These are phyloP conservation scores for Orthosia cruda DNA, from an alignment of 2,888 invertebrate species.

Conservation along the genomic window DNA sequence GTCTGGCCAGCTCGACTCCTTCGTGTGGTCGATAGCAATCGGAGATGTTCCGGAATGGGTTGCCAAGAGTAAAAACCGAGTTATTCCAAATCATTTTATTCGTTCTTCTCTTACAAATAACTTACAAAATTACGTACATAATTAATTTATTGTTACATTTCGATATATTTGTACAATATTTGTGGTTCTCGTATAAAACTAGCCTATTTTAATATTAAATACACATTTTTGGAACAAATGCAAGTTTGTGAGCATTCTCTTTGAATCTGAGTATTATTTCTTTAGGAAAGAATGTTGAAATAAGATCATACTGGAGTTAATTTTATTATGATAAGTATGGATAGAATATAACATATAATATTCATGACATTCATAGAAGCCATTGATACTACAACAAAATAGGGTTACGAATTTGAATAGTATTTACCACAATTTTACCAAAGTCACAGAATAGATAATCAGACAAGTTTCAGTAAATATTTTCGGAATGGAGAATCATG, in stretches of 20 bases:
- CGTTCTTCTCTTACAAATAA: constrained; percentile 84
- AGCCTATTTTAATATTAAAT: constrained; percentile 49
- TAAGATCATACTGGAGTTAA: constrained; percentile 18
- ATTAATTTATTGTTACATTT: constrained; percentile 73
- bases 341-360: background rate
- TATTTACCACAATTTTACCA: background rate
- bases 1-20: background rate
- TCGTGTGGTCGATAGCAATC: constrained; percentile 30
- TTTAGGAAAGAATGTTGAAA: constrained; percentile 25
- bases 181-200: constrained; percentile 65
- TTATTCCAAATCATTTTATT: constrained; percentile 86
- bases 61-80: constrained; percentile 34
- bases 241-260: constrained; percentile 49
- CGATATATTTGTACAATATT: constrained; percentile 69
- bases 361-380: constrained; percentile 26
- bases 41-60: background rate
- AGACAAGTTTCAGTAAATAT: background rate
- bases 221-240: constrained; percentile 63
- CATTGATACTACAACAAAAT: constrained; percentile 3
- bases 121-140: constrained; percentile 83
- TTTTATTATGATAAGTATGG: background rate
- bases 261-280: constrained; percentile 60
- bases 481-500: background rate
- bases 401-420: background rate
- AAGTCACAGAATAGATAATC: background rate